Base-by-base conservation (phyloP, 1,140 invertebrate species). In the Psilanteris sp. region DNA sequence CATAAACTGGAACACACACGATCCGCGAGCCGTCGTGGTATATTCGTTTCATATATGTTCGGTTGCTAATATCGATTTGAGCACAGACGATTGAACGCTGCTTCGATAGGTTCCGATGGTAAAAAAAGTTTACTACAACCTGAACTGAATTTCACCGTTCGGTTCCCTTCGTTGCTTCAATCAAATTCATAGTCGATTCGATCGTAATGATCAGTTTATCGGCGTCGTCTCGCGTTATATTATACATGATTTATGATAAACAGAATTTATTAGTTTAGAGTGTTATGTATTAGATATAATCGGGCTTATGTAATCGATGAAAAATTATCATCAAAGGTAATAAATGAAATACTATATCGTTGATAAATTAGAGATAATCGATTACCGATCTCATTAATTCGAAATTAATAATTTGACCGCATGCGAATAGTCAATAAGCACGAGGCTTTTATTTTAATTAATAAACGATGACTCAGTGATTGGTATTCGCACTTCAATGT, bases 1-100 rank as follows among this genome's bases (percentile, higher is more conserved):
- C 50, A 67, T 59, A 50, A 68, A 68, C 64, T 68, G 41, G 64
- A 68, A 59, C 62, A 57, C 62, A 39, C 62, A 48, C 22, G 62
- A 57, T 50, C 44, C 14, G 16, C 44, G 16, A 36, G 50, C 29
- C 50, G 62, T 55, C 37, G 62, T 22, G 14, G 16, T 62, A 39
- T 39, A 50, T 62, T 48, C 32, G 15, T 55, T 67, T 67, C 39
- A 41, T 14, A 37, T 36, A 43, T 24, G 41, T 68, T 48, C 18
- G 39, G 22, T 68, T 50, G 50, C 50, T 68, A 68, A 57, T 67
- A 46, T 22, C 22, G 20, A 67, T 67, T 67, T 67, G 4, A 55
- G 50, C 50, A 55, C 32, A 50, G 39, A n/a, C 62, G 50, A 67
- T 37, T 67, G 62, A 67, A 9, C 41, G 31, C 20, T 14, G 24